Evolutionary conservation across 2,113 vertebrate species (phyloP).

Genomic region (Eclectus roratus): DNA sequence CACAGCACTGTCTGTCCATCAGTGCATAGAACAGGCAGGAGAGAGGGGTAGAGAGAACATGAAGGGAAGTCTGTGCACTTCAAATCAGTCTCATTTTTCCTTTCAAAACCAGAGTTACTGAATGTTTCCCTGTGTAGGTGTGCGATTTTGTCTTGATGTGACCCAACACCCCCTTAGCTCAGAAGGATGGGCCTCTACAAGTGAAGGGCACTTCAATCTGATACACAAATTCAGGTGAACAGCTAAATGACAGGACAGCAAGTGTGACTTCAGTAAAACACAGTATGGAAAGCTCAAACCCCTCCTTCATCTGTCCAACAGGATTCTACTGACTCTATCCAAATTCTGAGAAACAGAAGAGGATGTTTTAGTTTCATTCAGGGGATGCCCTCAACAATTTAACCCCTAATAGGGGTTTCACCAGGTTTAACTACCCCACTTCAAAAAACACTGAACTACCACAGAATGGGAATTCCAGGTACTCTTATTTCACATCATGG

Average conservation of each 20-base stretch:
- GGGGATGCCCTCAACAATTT: background rate
- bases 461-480: background rate
- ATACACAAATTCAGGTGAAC: rapidly evolving
- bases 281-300: background rate
- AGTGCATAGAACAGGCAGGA: background rate
- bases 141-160: background rate
- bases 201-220: background rate
- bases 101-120: background rate
- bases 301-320: background rate
- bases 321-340: background rate
- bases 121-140: background rate
- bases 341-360: background rate
- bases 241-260: background rate
- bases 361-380: background rate
- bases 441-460: background rate
- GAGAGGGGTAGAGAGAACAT: rapidly evolving
- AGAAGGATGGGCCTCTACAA: background rate
- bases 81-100: background rate
- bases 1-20: background rate
- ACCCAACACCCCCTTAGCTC: background rate
- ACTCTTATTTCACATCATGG: background rate
- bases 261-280: rapidly evolving
- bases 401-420: background rate
- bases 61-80: background rate
- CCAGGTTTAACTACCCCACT: background rate